Evolutionary conservation across 35 echinoderm and acorn worm species (phyloP), one percentile per base, ranked within the genome.

Genomic region (Apostichopus californicus): DNA sequence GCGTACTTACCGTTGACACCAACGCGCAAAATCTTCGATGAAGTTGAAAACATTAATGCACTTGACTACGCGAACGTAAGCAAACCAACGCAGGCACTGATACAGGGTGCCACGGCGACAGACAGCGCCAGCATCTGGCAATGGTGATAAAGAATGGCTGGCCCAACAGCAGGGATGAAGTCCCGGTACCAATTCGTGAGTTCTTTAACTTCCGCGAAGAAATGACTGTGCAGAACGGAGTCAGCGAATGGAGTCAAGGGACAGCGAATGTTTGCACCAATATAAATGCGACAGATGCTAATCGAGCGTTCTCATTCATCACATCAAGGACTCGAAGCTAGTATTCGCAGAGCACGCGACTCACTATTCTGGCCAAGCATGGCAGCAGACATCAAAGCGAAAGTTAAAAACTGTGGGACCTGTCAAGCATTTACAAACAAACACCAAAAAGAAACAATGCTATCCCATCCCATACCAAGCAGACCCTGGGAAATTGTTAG

Each of bases 371-470:
- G 26, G 26, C 26, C 26, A 28, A 28, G 26, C 26, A 28, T 28
- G 26, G 26, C 26, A 28, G 1, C 26, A 28, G 26, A 28, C 0
- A 28, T 28, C 26, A 28, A 28, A 28, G 26, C 77, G 25, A 63
- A 23, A 72, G 80, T 95, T 8, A 60, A 22, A 28, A 79, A 72
- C n/a, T 95, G 94, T 83, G 87, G 79, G 5, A 55, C 63, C 9
- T 96, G 95, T 78, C 87, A 93, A 59, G 71, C n/a, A 78, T 87
- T 68, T 55, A 24, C 55, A 58, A 24, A 58, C 80, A 93, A 90
- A 26, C 94, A 95, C 46, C 94, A 92, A 61, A 96, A 92, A 65
- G 78, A 93, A 87, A 90, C 88, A 54, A 24, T 96, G 71, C 64
- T 93, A 57, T 78, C 87, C 8, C 70, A 86, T 56, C 91, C 64